These are phyloP conservation scores for Tipula helvola DNA, from an alignment of 2,888 invertebrate species.

Conservation along the genomic window DNA sequence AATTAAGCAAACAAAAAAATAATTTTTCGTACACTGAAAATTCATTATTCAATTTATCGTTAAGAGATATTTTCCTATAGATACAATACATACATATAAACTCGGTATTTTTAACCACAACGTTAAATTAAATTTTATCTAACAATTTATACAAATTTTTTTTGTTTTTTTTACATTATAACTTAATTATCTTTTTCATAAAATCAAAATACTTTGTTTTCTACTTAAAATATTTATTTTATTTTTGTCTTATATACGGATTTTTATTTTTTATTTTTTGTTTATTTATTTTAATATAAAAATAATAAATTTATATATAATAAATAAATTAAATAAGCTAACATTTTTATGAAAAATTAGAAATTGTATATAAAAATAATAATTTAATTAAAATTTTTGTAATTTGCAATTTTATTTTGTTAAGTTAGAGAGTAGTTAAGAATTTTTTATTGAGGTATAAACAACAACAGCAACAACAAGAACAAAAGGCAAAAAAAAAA, in stretches of 20 bases:
- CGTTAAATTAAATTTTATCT: background rate
- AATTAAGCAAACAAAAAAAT: background rate
- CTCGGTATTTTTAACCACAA: background rate
- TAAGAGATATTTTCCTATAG: background rate
- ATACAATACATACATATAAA: background rate
- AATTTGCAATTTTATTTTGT: background rate
- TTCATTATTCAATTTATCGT: background rate
- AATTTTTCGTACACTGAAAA: background rate
- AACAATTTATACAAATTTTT: background rate
- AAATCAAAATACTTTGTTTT: background rate
- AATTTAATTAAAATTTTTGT: background rate
- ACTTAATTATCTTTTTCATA: background rate
- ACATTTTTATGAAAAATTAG: background rate
- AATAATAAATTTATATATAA: background rate
- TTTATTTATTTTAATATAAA: background rate
- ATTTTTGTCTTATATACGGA: background rate
- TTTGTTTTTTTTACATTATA: background rate
- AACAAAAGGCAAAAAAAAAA: too few relatives aligned
- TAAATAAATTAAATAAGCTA: background rate
- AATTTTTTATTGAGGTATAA: background rate
- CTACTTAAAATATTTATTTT: background rate
- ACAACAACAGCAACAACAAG: background rate
- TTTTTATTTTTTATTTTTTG: background rate
- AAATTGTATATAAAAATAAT: background rate
- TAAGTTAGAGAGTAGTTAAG: background rate